phyloP scores from a whole-genome alignment of 2,797 vertebrate genomes.

The Pagetopsis macropterus region DNA sequence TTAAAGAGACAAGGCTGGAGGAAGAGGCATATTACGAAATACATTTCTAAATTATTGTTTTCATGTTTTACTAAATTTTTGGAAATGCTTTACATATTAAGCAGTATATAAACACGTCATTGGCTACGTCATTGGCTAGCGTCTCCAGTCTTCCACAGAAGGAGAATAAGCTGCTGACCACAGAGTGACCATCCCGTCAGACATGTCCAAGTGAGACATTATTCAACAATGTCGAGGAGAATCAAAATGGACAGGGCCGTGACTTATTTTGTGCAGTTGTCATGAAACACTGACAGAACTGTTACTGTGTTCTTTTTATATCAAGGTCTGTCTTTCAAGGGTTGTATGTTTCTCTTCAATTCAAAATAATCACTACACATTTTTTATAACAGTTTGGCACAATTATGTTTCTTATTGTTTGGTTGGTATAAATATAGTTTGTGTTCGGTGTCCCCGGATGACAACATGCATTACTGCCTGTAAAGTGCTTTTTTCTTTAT shows the following conservation, averaged over 20 bases:
- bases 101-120: neutral
- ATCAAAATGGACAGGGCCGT: constrained; percentile 39
- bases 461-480: neutral
- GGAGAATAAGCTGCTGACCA: constrained; percentile 32
- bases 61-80: neutral
- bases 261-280: constrained; percentile 22
- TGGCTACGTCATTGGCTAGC: constrained; percentile 14
- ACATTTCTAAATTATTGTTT: neutral
- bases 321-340: neutral
- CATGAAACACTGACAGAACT: constrained; percentile 14
- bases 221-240: constrained; percentile 24
- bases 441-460: too few relatives aligned
- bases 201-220: constrained; percentile 26
- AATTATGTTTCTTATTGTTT: neutral
- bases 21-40: neutral
- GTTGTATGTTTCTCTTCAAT: neutral
- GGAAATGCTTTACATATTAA: too few relatives aligned
- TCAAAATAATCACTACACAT: neutral
- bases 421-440: neutral
- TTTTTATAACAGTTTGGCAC: too few relatives aligned
- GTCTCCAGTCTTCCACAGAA: constrained; percentile 16
- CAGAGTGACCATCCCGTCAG: constrained; percentile 43
- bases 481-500: neutral
- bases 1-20: too few relatives aligned
- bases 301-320: neutral